Conservation (phyloP, 2,113 vertebrate species). For the Hemiprocne comata region DNA sequence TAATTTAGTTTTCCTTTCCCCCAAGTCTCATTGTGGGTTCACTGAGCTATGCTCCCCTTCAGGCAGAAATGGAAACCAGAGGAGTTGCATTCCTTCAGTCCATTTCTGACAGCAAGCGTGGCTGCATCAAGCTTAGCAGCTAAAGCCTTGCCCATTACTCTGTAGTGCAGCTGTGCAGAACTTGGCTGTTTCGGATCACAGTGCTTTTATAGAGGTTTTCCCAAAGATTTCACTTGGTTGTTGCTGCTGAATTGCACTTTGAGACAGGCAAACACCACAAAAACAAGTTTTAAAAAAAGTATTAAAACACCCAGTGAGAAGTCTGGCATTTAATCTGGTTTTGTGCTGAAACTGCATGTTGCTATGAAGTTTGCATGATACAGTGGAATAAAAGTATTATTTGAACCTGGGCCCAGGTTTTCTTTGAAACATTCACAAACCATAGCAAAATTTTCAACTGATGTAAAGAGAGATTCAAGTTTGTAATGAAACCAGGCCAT, state of each 20-base stretch:
- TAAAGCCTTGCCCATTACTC: slow-evolving; percentile 40
- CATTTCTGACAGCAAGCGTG: neutral
- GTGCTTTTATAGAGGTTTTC: slow-evolving; percentile 9
- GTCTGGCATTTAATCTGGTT: neutral
- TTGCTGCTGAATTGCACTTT: slow-evolving; percentile 12
- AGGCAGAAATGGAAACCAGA: slow-evolving; percentile 71
- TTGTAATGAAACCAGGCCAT: slow-evolving; percentile 50
- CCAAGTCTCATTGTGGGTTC: slow-evolving; percentile 52
- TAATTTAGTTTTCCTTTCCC: slow-evolving; percentile 38
- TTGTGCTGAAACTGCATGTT: neutral
- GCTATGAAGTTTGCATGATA: neutral
- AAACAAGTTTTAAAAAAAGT: neutral
- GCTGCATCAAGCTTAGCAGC: slow-evolving; percentile 44
- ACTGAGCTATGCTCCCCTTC: slow-evolving; percentile 57
- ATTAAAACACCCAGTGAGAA: neutral
- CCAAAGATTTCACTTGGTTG: neutral
- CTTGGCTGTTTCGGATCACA: slow-evolving; percentile 35
- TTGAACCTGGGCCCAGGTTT: slow-evolving; percentile 3
- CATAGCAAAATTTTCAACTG: slow-evolving; percentile 26
- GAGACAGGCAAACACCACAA: neutral
- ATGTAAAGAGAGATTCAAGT: slow-evolving; percentile 43
- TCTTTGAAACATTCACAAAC: slow-evolving; percentile 26
- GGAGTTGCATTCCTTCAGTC: slow-evolving; percentile 65
- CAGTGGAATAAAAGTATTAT: neutral
- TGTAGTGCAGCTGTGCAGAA: slow-evolving; percentile 47